phyloP scores from a whole-genome alignment of 92 coral and sea anemone genomes.

The Zoanthus sansibaricus region DNA sequence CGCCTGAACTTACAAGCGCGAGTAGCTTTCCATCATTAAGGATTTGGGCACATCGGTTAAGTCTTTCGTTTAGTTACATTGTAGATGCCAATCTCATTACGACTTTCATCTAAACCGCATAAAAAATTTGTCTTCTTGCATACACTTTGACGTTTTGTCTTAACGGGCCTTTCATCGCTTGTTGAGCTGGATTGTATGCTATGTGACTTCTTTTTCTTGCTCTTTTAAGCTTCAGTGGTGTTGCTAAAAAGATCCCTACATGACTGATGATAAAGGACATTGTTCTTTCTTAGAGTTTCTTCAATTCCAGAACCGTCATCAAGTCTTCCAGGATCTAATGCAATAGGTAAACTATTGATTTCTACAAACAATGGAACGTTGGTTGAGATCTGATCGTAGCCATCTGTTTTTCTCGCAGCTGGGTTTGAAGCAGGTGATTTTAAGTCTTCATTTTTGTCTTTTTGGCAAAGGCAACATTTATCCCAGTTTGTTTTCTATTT shows the following conservation, averaged over 20 bases:
- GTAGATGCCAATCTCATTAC: not conserved
- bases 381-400: constrained; percentile 47
- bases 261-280: constrained; percentile 62
- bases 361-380: constrained; percentile 55
- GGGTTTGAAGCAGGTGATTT: constrained; percentile 59
- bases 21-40: constrained; percentile 62
- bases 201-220: constrained; percentile 55
- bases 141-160: not conserved
- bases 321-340: constrained; percentile 53
- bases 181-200: constrained; percentile 16
- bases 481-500: constrained; percentile 50
- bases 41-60: constrained; percentile 19
- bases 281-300: constrained; percentile 57
- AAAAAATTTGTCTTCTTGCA: no score
- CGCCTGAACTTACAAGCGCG: constrained; percentile 58
- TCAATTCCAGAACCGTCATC: constrained; percentile 61
- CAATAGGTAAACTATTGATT: constrained; percentile 52
- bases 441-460: constrained; percentile 58
- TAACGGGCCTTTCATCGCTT: not conserved
- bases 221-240: constrained; percentile 55
- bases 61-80: not conserved
- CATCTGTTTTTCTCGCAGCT: constrained; percentile 39
- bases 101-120: not conserved
- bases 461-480: constrained; percentile 54
- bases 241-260: constrained; percentile 53